These are phyloP conservation scores for Bagarius yarrelli DNA, from an alignment of 2,113 vertebrate genomes.

Conservation along the genomic window DNA sequence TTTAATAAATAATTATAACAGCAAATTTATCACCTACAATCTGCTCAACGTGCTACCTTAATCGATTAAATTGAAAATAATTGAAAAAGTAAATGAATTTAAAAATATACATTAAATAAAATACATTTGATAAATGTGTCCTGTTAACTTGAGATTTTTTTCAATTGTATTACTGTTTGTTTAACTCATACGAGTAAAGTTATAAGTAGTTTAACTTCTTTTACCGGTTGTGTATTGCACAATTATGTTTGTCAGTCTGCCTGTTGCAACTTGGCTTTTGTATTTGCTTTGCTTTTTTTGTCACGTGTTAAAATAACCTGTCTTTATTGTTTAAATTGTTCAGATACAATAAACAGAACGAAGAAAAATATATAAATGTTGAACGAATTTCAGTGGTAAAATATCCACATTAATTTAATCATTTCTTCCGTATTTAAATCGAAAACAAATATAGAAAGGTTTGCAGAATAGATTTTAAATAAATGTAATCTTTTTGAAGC, in stretches of 20 bases:
- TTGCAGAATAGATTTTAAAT: not conserved
- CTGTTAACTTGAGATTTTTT: not conserved
- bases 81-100: too few species aligned
- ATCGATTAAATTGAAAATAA: not conserved
- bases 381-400: not conserved
- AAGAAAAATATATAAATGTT: not conserved
- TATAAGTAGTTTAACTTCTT: not conserved
- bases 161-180: not conserved
- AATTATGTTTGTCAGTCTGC: not conserved
- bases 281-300: not conserved
- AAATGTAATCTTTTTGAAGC: not conserved
- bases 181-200: not conserved
- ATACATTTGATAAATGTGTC: not conserved
- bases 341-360: conserved; percentile 13
- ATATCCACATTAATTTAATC: not conserved
- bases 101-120: not conserved
- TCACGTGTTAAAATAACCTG: not conserved
- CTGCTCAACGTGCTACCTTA: not conserved
- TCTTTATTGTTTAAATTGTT: not conserved
- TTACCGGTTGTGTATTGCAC: not conserved
- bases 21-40: not conserved
- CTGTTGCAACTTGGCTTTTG: too few species aligned
- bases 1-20: not conserved
- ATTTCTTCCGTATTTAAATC: not conserved
- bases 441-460: not conserved